Evolutionary conservation across 1,140 invertebrate genomes (phyloP).

Genomic region (Homalodisca vitripennis): DNA sequence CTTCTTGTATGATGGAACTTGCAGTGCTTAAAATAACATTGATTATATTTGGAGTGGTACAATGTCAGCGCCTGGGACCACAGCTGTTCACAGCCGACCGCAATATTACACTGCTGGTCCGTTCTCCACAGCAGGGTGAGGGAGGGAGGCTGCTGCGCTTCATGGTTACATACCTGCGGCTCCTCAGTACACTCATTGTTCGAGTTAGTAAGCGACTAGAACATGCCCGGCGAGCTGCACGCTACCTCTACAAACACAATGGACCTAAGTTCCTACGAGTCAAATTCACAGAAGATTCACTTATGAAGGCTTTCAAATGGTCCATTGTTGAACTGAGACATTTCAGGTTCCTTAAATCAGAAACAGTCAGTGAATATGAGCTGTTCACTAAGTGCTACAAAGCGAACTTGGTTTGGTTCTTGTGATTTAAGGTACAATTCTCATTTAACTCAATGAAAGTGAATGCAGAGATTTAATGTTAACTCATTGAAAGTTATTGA

Average conservation of each 20-base stretch:
- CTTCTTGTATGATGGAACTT: too few species aligned
- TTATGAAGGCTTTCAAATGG: not conserved
- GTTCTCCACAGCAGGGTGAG: not conserved
- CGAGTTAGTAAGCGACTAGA: constrained; percentile 2
- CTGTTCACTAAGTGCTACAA: constrained; percentile 11
- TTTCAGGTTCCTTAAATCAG: not conserved
- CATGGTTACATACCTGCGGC: constrained; percentile 1
- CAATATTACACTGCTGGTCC: not conserved
- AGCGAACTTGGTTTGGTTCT: not conserved
- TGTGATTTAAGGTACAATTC: too few species aligned
- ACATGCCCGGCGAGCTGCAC: not conserved
- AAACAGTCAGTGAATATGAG: constrained; percentile 2
- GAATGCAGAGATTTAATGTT: too few species aligned
- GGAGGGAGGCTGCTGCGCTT: not conserved
- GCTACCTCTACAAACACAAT: constrained; percentile 6
- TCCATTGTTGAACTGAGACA: constrained; percentile 4
- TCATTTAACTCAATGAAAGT: too few species aligned
- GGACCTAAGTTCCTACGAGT: constrained; percentile 4
- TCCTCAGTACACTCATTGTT: not conserved
- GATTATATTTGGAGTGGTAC: not conserved
- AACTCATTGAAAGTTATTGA: too few species aligned
- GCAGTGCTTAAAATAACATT: too few species aligned
- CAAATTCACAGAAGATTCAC: not conserved
- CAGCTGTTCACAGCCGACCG: constrained; percentile 11
- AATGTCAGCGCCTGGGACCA: not conserved